A percentile compares a stretch with the other conserved stretches of the same genome.
phyloP scores from a whole-genome alignment of 2,888 invertebrate species.

The Drosophila borealis region DNA sequence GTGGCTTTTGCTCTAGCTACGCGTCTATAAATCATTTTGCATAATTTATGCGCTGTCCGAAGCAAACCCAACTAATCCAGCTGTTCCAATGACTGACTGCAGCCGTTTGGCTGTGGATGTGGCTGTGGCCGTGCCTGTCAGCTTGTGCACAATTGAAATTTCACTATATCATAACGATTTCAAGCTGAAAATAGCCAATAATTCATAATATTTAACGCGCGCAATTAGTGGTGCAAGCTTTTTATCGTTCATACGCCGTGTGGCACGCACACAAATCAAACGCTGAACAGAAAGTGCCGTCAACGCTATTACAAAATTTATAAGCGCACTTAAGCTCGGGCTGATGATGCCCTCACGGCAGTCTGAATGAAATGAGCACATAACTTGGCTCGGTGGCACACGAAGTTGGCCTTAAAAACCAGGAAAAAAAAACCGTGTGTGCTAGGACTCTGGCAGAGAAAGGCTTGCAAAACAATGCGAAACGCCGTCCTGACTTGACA shows the following conservation, averaged over 20 bases:
- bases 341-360: slow-evolving; percentile 2
- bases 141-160: slow-evolving; percentile 36
- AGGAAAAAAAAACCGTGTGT: not conserved
- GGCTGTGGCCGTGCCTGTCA: not conserved
- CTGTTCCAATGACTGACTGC: slow-evolving; percentile 17
- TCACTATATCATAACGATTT: slow-evolving; percentile 19
- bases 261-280: slow-evolving; percentile 39
- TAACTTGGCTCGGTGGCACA: slow-evolving; percentile 63
- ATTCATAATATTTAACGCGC: slow-evolving; percentile 68
- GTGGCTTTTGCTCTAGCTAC: slow-evolving; percentile 51
- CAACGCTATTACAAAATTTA: slow-evolving; percentile 73
- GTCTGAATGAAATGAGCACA: slow-evolving; percentile 68
- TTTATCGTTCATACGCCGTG: slow-evolving; percentile 64
- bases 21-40: slow-evolving; percentile 73
- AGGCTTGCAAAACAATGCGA: slow-evolving; percentile 59
- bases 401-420: slow-evolving; percentile 71
- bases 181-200: slow-evolving; percentile 48
- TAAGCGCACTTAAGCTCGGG: slow-evolving; percentile 69
- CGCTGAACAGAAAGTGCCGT: slow-evolving; percentile 22
- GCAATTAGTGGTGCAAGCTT: slow-evolving; percentile 53
- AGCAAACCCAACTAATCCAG: slow-evolving; percentile 26
- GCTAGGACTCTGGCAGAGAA: slow-evolving; percentile 18
- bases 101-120: not conserved
- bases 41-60: slow-evolving; percentile 70
- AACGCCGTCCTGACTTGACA: slow-evolving; percentile 67